Evolutionary conservation across 2,797 vertebrate genomes (phyloP).

Genomic region (Micropoecilia bifurca): DNA sequence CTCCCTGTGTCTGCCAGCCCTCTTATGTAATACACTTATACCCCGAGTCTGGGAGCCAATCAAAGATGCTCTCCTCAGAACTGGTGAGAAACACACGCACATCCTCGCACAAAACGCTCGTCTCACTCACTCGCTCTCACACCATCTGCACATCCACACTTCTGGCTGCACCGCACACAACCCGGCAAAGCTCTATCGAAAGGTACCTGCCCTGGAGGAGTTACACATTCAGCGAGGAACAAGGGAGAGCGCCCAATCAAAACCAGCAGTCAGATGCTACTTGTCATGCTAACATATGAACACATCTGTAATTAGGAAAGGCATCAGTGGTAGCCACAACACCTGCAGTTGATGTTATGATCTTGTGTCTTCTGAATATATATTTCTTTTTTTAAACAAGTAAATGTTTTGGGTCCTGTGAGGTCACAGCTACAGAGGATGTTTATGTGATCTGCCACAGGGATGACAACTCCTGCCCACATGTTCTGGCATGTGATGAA

Average conservation of each 20-base stretch:
- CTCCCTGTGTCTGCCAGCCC: conserved; percentile 80
- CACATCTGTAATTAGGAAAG: conserved; percentile 31
- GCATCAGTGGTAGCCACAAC: conserved; percentile 17
- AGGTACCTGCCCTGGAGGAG: conserved; percentile 63
- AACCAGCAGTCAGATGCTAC: conserved; percentile 4
- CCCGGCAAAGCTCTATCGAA: conserved; percentile 64
- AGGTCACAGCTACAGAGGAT: conserved; percentile 27
- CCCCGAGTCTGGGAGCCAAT: conserved; percentile 80
- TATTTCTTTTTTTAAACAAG: background rate
- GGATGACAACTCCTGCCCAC: conserved; percentile 58
- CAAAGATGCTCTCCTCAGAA: conserved; percentile 78
- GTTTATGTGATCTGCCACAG: conserved; percentile 23
- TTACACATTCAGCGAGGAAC: conserved; percentile 58
- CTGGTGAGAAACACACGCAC: conserved; percentile 65
- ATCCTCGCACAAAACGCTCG: conserved; percentile 40
- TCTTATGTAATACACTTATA: conserved; percentile 84
- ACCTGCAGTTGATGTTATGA: conserved; percentile 20
- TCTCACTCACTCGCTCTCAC: conserved; percentile 38
- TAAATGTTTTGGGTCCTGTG: conserved; percentile 41
- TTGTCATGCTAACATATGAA: conserved; percentile 37
- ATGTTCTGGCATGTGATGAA: conserved; percentile 62
- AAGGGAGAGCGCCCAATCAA: conserved; percentile 34
- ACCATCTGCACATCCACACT: conserved; percentile 61
- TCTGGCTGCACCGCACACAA: conserved; percentile 70
- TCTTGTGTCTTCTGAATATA: conserved; percentile 5